phyloP scores from a whole-genome alignment of 2,797 vertebrate genomes.

The Acridotheres tristis region DNA sequence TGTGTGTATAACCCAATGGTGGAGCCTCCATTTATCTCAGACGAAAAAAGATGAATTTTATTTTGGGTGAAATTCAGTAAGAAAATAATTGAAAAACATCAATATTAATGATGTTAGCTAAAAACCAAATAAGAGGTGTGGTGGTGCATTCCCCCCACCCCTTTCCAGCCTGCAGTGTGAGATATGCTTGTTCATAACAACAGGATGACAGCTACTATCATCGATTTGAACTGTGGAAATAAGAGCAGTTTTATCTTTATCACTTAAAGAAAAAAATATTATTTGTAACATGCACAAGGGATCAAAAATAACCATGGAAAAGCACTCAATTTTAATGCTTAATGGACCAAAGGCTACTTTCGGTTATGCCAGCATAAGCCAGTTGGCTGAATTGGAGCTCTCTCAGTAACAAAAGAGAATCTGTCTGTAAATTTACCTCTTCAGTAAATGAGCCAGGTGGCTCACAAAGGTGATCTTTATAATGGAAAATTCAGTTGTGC shows the following conservation, averaged over 20 bases:
- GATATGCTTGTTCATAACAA: not conserved
- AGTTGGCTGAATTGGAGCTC: not conserved
- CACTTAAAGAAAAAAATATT: not conserved
- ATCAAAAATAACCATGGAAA: not conserved
- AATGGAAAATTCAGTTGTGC: not conserved
- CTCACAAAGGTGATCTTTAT: not conserved
- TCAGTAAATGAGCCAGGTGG: not conserved
- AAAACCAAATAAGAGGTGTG: not conserved
- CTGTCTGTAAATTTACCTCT: not conserved
- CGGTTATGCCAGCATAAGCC: not conserved
- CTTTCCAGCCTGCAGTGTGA: not conserved
- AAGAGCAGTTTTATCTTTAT: not conserved
- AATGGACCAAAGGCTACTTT: not conserved
- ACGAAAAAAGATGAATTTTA: not conserved
- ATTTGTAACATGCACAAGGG: not conserved
- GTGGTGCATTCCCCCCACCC: accelerated
- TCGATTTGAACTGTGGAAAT: not conserved
- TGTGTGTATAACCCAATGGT: not conserved
- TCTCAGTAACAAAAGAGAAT: not conserved
- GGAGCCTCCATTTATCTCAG: not conserved
- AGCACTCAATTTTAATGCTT: not conserved
- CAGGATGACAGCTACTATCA: not conserved
- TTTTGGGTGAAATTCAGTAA: not conserved
- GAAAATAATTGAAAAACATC: not conserved
- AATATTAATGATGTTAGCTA: not conserved